Conservation (phyloP, 2,888 invertebrate species). For the Pyralis farinalis region DNA sequence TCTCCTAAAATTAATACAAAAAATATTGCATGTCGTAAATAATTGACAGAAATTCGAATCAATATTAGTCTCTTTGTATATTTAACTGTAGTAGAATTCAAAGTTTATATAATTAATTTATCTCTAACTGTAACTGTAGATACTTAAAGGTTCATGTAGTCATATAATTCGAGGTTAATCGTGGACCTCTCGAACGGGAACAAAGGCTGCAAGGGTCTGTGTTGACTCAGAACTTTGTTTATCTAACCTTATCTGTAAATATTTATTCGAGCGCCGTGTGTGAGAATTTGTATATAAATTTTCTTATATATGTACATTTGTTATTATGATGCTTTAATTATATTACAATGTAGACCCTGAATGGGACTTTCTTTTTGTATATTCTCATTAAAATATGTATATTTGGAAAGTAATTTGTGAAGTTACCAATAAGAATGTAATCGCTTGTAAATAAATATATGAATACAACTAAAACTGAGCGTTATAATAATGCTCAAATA, state of each 20-base stretch:
- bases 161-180: constrained; percentile 1
- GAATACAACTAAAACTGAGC: constrained; percentile 17
- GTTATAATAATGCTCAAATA: constrained; percentile 3
- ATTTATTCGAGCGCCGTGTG: constrained; percentile 1
- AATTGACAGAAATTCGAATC: no score
- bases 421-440: constrained; percentile 27
- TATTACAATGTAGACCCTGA: constrained; percentile 16
- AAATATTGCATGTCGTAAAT: no score
- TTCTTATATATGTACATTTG: no score
- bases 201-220: not conserved
- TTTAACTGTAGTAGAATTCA: no score
- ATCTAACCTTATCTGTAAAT: constrained; percentile 3
- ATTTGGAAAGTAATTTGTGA: constrained; percentile 16
- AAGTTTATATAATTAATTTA: no score
- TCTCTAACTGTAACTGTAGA: no score
- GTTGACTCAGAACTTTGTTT: not conserved
- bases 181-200: not conserved
- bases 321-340: constrained; percentile 21
- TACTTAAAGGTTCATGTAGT: not conserved
- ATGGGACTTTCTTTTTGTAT: no score
- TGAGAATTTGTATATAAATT: not conserved
- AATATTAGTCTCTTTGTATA: no score
- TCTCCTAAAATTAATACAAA: no score
- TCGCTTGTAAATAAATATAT: constrained; percentile 42
- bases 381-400: no score